Conservation (phyloP, 2,888 invertebrate genomes). For the Liopterus haemorrhoidalis region DNA sequence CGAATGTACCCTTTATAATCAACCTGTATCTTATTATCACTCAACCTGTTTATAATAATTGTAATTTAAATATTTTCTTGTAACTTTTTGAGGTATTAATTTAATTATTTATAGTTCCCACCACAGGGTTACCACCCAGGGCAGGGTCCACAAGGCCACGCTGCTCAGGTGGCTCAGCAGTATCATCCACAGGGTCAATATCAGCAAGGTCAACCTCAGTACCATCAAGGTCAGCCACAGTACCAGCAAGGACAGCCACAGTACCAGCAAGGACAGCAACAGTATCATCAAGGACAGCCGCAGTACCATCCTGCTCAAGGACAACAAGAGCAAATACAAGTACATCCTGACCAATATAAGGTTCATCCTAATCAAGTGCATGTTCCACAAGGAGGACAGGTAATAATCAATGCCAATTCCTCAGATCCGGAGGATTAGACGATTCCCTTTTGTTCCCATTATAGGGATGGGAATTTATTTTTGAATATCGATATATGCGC, state of each 20-base stretch:
- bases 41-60: no score
- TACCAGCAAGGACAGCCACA: slow-evolving; percentile 19
- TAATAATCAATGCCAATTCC: no score
- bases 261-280: slow-evolving; percentile 11
- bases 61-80: no score
- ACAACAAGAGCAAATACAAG: slow-evolving; percentile 16
- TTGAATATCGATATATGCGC: no score
- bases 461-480: no score
- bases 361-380: slow-evolving; percentile 24
- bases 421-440: no score
- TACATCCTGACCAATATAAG: slow-evolving; percentile 22
- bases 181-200: slow-evolving; percentile 29
- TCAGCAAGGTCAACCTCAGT: slow-evolving; percentile 26
- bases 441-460: no score
- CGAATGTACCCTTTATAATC: no score
- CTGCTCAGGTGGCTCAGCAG: no score
- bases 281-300: not conserved
- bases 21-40: no score
- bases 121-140: slow-evolving; percentile 20
- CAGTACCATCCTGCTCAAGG: slow-evolving; percentile 5
- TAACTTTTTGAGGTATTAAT: no score
- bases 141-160: slow-evolving; percentile 18
- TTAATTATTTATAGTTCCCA: slow-evolving; percentile 17
- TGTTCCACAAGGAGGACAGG: no score
- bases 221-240: slow-evolving; percentile 20